A percentile compares a stretch with the other conserved stretches of the same genome.
Evolutionary conservation across 2,113 vertebrate genomes (phyloP).

Genomic region (Psephotus haematonotus): DNA sequence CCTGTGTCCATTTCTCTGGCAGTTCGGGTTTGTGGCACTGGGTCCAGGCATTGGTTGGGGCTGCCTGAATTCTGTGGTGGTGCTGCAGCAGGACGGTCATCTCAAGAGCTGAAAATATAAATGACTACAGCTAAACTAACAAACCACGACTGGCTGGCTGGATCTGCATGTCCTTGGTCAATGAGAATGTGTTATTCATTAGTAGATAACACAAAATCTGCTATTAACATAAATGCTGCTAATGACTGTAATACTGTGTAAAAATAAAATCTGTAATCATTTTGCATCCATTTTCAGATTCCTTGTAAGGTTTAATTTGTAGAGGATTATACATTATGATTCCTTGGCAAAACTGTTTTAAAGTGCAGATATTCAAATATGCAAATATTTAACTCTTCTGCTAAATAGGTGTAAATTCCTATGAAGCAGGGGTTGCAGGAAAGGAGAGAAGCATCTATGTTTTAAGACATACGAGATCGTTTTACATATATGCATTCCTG

Average conservation of each 20-base stretch:
- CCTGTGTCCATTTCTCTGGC: background rate
- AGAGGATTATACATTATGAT: background rate
- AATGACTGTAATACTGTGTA: background rate
- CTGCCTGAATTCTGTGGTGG: rapidly evolving
- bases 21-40: background rate
- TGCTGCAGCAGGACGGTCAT: background rate
- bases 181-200: background rate
- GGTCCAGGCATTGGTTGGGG: background rate
- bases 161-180: rapidly evolving
- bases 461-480: background rate
- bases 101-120: background rate
- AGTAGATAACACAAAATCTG: background rate
- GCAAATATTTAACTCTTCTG: background rate
- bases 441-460: background rate
- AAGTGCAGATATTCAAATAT: background rate
- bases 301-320: background rate
- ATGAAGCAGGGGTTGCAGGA: background rate
- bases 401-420: background rate
- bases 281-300: background rate
- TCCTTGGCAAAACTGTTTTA: background rate
- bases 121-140: background rate
- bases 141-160: background rate
- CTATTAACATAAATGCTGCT: background rate
- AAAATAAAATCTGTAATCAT: background rate
- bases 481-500: background rate